A percentile compares a stretch with the other conserved stretches of the same genome.
These are phyloP conservation scores for Agrochola litura DNA, from an alignment of 2,888 invertebrate species.

Conservation along the genomic window DNA sequence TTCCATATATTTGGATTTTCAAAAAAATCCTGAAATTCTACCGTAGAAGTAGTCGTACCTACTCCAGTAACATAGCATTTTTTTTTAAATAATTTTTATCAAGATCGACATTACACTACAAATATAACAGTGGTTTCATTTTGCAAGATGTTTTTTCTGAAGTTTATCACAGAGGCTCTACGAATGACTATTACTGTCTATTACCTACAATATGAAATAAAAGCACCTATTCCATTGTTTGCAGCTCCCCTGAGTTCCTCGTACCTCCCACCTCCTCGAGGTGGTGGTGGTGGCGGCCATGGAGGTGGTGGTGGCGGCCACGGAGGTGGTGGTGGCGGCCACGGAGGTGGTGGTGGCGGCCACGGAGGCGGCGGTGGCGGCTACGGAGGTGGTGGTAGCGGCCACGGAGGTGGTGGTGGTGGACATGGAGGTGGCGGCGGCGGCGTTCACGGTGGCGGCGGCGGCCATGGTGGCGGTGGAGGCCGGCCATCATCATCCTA, in stretches of 20 bases:
- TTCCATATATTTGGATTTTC: background rate
- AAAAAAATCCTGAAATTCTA: background rate
- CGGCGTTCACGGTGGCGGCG: constrained; percentile 19
- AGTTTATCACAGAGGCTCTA: constrained; percentile 47
- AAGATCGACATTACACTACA: background rate
- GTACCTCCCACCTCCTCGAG: constrained; percentile 90
- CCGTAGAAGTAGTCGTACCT: background rate
- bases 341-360: constrained; percentile 69
- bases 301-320: constrained; percentile 63
- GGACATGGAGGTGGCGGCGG: constrained; percentile 72
- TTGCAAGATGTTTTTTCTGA: background rate
- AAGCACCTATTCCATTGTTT: constrained; percentile 71
- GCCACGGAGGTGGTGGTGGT: constrained; percentile 51
- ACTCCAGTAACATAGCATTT: background rate
- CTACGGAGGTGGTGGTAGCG: constrained; percentile 63
- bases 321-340: constrained; percentile 63
- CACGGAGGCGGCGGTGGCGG: constrained; percentile 61
- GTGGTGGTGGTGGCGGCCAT: constrained; percentile 67
- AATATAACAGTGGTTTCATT: background rate
- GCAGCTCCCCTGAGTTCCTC: constrained; percentile 90
- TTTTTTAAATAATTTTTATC: background rate
- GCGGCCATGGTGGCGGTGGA: constrained; percentile 35
- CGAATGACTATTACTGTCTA: background rate
- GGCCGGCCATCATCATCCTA: constrained; percentile 82
- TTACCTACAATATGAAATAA: constrained; percentile 45